These are phyloP conservation scores for Drosophila paulistorum DNA, from an alignment of 1,140 invertebrate species.

Conservation along the genomic window DNA sequence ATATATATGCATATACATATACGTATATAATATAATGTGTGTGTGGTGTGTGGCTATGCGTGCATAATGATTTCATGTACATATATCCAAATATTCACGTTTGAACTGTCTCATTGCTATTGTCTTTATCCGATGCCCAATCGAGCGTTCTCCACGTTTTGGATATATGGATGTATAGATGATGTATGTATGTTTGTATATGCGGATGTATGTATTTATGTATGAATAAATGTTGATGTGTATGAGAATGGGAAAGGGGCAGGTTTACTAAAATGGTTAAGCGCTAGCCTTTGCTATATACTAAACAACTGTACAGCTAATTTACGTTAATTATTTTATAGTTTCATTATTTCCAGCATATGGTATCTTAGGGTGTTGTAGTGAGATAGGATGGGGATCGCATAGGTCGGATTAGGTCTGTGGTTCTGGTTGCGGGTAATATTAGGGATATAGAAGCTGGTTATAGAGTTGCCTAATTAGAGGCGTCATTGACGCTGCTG, in stretches of 20 bases:
- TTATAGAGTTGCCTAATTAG: slow-evolving; percentile 62
- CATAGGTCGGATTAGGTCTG: slow-evolving; percentile 1
- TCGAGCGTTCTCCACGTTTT: slow-evolving; percentile 44
- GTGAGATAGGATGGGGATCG: slow-evolving; percentile 26
- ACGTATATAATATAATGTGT: slow-evolving; percentile 19
- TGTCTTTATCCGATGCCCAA: slow-evolving; percentile 39
- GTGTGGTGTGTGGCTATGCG: slow-evolving; percentile 20
- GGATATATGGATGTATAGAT: background rate
- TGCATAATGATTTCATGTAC: slow-evolving; percentile 27
- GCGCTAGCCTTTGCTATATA: slow-evolving; percentile 70
- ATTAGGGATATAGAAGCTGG: background rate
- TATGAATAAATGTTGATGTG: slow-evolving; percentile 12
- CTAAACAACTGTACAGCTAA: slow-evolving; percentile 78
- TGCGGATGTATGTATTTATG: slow-evolving; percentile 9
- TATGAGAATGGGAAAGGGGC: slow-evolving; percentile 36
- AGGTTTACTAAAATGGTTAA: slow-evolving; percentile 68
- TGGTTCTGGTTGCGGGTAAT: background rate
- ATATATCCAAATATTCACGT: slow-evolving; percentile 27
- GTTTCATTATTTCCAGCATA: slow-evolving; percentile 60
- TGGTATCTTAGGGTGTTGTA: slow-evolving; percentile 27
- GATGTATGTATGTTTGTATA: slow-evolving; percentile 21
- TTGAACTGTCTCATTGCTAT: slow-evolving; percentile 20
- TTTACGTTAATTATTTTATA: slow-evolving; percentile 76
- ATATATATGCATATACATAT: slow-evolving; percentile 62
- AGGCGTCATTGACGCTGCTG: slow-evolving; percentile 21